Evolutionary conservation across 2,888 invertebrate genomes (phyloP).

Genomic region (Conomelus anceps): DNA sequence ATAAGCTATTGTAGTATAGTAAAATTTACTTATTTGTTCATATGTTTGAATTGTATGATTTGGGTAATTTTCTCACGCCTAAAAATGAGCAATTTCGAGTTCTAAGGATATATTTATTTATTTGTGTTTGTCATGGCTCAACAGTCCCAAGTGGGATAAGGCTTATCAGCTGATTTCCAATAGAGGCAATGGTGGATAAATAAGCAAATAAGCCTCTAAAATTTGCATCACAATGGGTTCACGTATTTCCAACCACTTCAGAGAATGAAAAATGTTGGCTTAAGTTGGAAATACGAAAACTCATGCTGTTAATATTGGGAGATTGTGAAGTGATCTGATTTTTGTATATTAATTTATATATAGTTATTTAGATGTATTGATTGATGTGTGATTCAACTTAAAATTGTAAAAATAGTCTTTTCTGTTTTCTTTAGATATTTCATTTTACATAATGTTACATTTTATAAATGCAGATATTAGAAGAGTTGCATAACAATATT

Average conservation of each 20-base stretch:
- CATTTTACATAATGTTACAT: not conserved
- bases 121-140: not conserved
- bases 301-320: not conserved
- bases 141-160: not conserved
- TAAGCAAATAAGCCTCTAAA: not conserved
- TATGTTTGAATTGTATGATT: no score
- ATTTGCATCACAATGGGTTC: not conserved
- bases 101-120: not conserved
- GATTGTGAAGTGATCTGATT: not conserved
- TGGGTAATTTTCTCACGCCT: not conserved
- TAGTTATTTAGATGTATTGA: not conserved
- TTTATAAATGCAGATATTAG: not conserved
- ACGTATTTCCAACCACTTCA: not conserved
- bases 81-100: not conserved
- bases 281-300: not conserved
- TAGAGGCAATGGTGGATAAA: not conserved
- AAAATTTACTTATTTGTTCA: not conserved
- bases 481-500: not conserved
- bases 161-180: not conserved
- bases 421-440: not conserved
- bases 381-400: not conserved
- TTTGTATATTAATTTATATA: not conserved
- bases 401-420: not conserved
- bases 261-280: not conserved
- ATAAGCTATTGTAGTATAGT: not conserved